Evolutionary conservation across 2,797 vertebrate species (phyloP), one percentile per base, ranked within the genome.

Genomic region (Pipistrellus pipistrellus): DNA sequence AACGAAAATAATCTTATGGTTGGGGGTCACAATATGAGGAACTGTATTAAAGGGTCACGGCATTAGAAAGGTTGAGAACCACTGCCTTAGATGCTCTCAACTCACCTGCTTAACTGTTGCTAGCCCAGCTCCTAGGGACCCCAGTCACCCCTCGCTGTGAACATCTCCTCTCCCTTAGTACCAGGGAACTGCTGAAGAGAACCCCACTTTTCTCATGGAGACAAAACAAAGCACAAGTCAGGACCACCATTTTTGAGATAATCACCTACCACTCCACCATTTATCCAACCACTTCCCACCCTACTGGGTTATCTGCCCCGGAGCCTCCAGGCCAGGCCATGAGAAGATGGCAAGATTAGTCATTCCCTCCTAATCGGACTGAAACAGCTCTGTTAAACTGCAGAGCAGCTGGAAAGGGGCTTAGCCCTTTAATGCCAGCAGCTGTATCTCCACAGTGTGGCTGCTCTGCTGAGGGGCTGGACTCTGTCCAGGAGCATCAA

Each of bases 381-480:
- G 89, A 96, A 72, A 96, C 88, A 85, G 96, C 86, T 89, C 93
- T 20, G 9, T 82, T 95, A 96, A 97, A 83, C 97, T 72, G 78
- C 96, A 95, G 96, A 97, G 97, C 96, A 96, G 97, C 97, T 97
- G 95, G 95, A 93, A 92, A 97, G 92, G 93, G 95, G 95, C 95
- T 97, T 96, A 97, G 97, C 96, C 96, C 91, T 96, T 96, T 95
- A 97, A 97, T 93, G 96, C 97, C 94, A 85, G 96, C 95, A 96
- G 97, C 96, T 97, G 93, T 82, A 96, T 88, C 88, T 92, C 83
- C 85, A 95, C 96, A 85, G 86, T 69, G 90, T 0, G 83, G 88
- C 88, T 95, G 95, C 95, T 95, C 85, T 69, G 90, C 95, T 12
- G 57, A 97, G 85, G 88, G 92, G 83, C 94, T 97, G 97, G 96